Percentiles rank a stretch among this genome's conserved stretches.
Conservation (phyloP, 2,888 invertebrate species). For the Caenorhabditis wallacei region DNA sequence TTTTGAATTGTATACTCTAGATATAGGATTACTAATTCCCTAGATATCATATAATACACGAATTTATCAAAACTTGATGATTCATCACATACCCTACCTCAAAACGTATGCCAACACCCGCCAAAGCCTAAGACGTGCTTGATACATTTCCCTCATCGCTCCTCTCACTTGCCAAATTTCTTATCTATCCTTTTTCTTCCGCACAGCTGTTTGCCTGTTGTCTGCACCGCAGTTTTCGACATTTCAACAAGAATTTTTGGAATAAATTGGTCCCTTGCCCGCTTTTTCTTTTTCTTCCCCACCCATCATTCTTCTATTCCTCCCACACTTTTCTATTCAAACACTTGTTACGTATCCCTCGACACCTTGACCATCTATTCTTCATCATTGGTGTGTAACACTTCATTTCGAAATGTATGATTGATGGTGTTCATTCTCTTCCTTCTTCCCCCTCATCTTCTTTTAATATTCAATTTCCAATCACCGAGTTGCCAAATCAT, state of each 20-base stretch:
- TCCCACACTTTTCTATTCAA: slow-evolving; percentile 25
- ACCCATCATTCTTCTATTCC: neutral
- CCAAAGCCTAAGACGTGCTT: slow-evolving; percentile 32
- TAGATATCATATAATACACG: slow-evolving; percentile 14
- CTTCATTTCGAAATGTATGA: slow-evolving; percentile 62
- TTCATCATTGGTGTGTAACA: slow-evolving; percentile 55
- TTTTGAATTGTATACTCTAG: slow-evolving; percentile 6
- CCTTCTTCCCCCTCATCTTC: slow-evolving; percentile 19
- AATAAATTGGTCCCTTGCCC: slow-evolving; percentile 43
- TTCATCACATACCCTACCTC: slow-evolving; percentile 35
- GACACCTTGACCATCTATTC: slow-evolving; percentile 59
- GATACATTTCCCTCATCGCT: slow-evolving; percentile 33
- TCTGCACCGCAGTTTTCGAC: slow-evolving; percentile 30
- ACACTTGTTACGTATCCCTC: slow-evolving; percentile 66
- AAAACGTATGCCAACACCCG: neutral
- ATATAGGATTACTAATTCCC: neutral
- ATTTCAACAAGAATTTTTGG: slow-evolving; percentile 40
- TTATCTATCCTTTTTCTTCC: slow-evolving; percentile 16
- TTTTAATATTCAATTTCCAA: slow-evolving; percentile 41
- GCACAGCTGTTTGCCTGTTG: slow-evolving; percentile 3
- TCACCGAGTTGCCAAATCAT: slow-evolving; percentile 57
- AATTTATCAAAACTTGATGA: neutral
- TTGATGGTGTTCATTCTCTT: slow-evolving; percentile 55
- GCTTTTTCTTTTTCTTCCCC: slow-evolving; percentile 4
- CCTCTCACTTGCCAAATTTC: slow-evolving; percentile 26